phyloP scores from a whole-genome alignment of 1,140 invertebrate genomes.

The Eulimnadia texana region DNA sequence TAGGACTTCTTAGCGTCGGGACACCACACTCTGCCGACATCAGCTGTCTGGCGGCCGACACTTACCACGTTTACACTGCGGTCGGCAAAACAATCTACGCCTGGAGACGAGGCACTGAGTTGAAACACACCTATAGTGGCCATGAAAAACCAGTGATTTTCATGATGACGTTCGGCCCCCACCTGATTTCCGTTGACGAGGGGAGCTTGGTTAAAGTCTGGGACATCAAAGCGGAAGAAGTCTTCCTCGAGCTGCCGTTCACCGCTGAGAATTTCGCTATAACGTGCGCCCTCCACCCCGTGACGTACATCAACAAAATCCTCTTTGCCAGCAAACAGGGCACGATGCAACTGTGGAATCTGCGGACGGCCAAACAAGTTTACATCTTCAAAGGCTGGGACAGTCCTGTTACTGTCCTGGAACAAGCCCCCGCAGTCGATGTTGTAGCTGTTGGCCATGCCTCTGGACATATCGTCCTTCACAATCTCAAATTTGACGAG shows the following conservation, averaged over 20 bases:
- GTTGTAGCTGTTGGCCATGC: conserved; percentile 72
- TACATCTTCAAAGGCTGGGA: conserved; percentile 68
- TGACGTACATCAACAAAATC: conserved; percentile 88
- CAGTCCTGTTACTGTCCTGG: conserved; percentile 49
- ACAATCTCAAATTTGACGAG: conserved; percentile 78
- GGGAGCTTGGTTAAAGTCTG: conserved; percentile 62
- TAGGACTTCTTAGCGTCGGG: conserved; percentile 68
- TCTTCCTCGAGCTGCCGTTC: conserved; percentile 40
- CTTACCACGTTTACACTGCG: conserved; percentile 66
- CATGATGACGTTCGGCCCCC: conserved; percentile 70
- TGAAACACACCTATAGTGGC: conserved; percentile 65
- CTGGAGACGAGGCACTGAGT: conserved; percentile 72
- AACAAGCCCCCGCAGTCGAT: conserved; percentile 69
- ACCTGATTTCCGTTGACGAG: conserved; percentile 74
- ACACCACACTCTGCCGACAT: conserved; percentile 67
- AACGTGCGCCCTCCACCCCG: conserved; percentile 67
- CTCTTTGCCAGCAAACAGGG: conserved; percentile 84
- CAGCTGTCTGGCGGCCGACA: conserved; percentile 60
- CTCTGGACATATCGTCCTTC: conserved; percentile 66
- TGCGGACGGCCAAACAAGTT: conserved; percentile 58
- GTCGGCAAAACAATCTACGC: conserved; percentile 59
- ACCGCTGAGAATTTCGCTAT: conserved; percentile 55
- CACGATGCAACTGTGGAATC: conserved; percentile 76
- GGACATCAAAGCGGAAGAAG: conserved; percentile 51
- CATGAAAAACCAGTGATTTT: conserved; percentile 56